Base-by-base conservation (phyloP, 1,140 invertebrate species). In the Drosophila nasuta region DNA sequence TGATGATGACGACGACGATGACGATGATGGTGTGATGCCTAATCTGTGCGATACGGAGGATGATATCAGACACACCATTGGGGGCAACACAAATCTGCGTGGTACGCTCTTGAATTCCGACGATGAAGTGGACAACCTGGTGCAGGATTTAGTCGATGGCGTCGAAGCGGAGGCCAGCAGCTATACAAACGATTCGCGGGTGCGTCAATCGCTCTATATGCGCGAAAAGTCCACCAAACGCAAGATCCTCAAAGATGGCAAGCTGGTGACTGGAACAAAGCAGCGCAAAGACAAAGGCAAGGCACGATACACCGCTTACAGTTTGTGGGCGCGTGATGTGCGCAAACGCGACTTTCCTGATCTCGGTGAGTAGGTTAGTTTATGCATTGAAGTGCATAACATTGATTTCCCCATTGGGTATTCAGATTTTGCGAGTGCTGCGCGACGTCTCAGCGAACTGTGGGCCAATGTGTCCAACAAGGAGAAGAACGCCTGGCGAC, bases 241-340 rank as follows among this genome's bases (percentile, higher is more conserved):
- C 77, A 96, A 96, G 78, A 93, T 96, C 20, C 95, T 97, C 56
- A 95, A 95, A 83, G 95, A 96, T 93, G 95, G 95, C 8, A 82
- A 80, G 45, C 95, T 97, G 48, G 94, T 96, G 15, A 92, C 94
- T 38, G 94, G 94, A 41, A 97, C 96, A 86, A 94, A 95, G 11
- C 95, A 96, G 60, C 93, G 81, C n/a, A 89, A 88, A 30, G 96
- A 97, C 82, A 97, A 97, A 94, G 96, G 94, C 7, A 96, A 96
- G 93, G 94, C 95, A 5, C 93, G 96, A 71, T 96, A 97, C 66
- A 97, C 97, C 2, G 97, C 97, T 1, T 98, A 98, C 92, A 97
- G 97, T 95, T 93, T 98, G 79, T 98, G 97, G 97, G 96, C 97
- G 4, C 96, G 96, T 82, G 96, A 97, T 87, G 94, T 96, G 35